Base-by-base conservation (phyloP, 64 coral and sea anemone genomes). In the Platygyra sinensis region DNA sequence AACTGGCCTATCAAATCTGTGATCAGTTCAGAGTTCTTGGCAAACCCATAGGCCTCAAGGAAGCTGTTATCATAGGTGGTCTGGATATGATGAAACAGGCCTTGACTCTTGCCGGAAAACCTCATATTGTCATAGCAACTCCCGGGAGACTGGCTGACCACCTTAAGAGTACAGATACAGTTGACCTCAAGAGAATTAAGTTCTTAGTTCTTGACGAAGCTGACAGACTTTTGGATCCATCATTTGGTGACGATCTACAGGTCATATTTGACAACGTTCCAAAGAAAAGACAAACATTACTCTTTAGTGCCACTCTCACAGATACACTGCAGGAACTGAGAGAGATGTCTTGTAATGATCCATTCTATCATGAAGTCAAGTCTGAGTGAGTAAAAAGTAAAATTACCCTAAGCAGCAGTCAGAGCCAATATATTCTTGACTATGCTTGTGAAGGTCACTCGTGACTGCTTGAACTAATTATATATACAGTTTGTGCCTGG, bases 71-170 rank as follows among this genome's bases (percentile, higher is more conserved):
- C 19, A 91, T 95, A 57, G 97, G 97, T 10, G 97, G 97, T 18
- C 69, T 99, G 67, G 94, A 96, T 50, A 99, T 96, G 94, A 99
- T 99, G 97, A 99, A 95, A 61, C 97, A 99, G 73, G 88, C 94
- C 38, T 64, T 99, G 29, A 38, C 33, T 8, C 91, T 99, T 75
- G 93, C 94, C 17, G 54, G 91, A 10, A 95, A 92, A 49, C 97
- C 97, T 22, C 97, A 99, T 96, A 91, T 99, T 93, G 88, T 99
- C 73, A 94, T 99, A 94, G 97, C 94, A 93, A 99, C 97, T n/a
- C 97, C 97, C 71, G 97, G 97, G 39, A 80, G 97, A 36, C 85
- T 95, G 55, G 97, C 97, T 67, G 97, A 99, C 86, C 97, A 99
- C 67, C 78, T 99, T 59, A 90, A 89, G 52, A 99, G 97, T 31